phyloP scores from a whole-genome alignment of 2,888 invertebrate species.

The Elgonia sp. region DNA sequence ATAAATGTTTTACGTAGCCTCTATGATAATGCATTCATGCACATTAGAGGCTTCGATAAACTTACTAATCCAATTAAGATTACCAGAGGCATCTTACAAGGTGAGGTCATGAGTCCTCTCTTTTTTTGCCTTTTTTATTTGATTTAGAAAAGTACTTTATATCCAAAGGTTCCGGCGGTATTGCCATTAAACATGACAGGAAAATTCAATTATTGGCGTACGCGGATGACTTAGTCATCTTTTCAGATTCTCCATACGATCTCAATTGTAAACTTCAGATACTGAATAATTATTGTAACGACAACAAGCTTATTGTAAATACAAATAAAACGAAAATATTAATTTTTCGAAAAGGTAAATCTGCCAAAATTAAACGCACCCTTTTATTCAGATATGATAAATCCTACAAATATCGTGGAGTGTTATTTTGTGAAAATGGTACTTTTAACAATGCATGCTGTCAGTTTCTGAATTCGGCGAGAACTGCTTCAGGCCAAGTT shows the following conservation, averaged over 20 bases:
- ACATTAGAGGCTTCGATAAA: neutral
- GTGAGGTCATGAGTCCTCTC: neutral
- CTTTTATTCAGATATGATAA: conserved; percentile 5
- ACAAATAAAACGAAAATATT: neutral
- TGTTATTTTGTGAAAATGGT: conserved; percentile 13
- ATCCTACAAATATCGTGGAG: neutral
- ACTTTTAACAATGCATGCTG: neutral
- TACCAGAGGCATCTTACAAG: neutral
- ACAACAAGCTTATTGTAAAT: neutral
- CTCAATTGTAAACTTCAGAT: neutral
- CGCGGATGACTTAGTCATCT: neutral
- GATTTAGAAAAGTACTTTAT: neutral
- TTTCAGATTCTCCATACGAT: neutral
- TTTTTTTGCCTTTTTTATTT: neutral
- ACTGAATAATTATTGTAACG: neutral
- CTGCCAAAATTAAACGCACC: neutral
- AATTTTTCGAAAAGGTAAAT: neutral
- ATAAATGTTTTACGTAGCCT: neutral
- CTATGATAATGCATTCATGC: neutral
- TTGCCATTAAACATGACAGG: neutral
- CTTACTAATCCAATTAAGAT: neutral
- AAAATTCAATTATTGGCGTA: neutral
- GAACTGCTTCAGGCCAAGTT: neutral
- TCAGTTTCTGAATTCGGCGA: conserved; percentile 1
- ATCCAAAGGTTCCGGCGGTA: neutral